phyloP scores from a whole-genome alignment of 2,797 vertebrate genomes.

The Falco columbarius region DNA sequence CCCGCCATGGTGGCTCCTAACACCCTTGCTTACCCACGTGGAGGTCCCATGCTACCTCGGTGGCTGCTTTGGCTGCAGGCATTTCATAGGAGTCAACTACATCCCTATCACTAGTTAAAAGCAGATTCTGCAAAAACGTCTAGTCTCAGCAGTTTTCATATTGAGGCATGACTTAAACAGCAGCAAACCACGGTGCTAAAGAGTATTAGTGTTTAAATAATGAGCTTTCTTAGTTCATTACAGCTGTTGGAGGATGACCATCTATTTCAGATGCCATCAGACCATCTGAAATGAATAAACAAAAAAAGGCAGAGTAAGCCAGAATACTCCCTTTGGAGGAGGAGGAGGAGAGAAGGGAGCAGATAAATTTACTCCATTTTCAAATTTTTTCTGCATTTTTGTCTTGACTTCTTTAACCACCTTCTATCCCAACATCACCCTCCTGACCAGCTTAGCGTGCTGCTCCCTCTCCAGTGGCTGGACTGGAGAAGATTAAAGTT shows the following conservation, averaged over 20 bases:
- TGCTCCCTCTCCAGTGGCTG: neutral
- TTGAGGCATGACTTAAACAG: rapidly evolving
- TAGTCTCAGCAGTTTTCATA: conserved; percentile 32
- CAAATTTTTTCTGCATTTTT: neutral
- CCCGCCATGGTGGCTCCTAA: neutral
- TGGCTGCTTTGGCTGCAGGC: neutral
- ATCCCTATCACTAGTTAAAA: neutral
- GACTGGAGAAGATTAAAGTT: neutral
- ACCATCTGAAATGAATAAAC: neutral
- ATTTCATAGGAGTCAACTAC: neutral
- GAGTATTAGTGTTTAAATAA: neutral
- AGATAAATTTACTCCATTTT: neutral
- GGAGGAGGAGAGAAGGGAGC: neutral
- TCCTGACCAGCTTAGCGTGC: neutral
- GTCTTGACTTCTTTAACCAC: neutral
- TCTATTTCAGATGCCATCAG: neutral
- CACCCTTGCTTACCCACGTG: neutral
- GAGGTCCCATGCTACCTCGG: neutral
- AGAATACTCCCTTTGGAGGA: neutral
- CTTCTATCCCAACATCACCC: neutral
- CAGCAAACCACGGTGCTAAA: neutral
- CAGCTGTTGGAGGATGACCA: neutral
- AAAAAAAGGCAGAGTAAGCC: neutral
- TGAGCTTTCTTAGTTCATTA: neutral
- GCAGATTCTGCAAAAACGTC: neutral